Conservation (phyloP, 2,113 vertebrate genomes). For the Lophotis ruficrista region DNA sequence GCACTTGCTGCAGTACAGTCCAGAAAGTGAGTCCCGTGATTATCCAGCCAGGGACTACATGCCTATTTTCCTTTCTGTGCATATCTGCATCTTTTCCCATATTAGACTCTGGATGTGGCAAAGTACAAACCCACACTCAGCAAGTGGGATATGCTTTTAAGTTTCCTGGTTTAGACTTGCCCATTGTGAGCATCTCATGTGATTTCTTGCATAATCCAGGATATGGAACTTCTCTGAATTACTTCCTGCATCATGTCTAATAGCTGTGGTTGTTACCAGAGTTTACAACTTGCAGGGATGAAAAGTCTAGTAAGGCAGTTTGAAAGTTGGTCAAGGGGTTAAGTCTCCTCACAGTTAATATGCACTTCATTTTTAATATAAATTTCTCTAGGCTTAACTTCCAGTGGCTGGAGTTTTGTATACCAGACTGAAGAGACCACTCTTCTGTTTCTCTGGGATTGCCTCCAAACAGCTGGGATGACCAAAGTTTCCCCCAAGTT, state of each 20-base stretch:
- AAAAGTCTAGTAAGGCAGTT: background rate
- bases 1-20: background rate
- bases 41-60: background rate
- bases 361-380: background rate
- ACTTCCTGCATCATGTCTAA: background rate
- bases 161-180: background rate
- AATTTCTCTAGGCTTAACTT: background rate
- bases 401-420: background rate
- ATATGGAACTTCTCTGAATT: background rate
- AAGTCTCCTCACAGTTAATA: background rate
- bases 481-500: background rate
- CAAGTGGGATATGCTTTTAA: background rate
- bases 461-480: background rate
- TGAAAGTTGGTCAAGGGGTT: background rate
- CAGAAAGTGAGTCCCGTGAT: background rate
- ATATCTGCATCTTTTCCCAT: background rate
- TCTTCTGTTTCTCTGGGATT: background rate
- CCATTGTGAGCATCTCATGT: background rate
- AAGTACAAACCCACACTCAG: background rate
- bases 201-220: conserved; percentile 12
- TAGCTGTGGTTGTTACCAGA: background rate
- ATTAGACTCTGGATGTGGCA: background rate
- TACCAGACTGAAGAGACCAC: background rate
- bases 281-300: background rate
- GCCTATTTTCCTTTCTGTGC: background rate